Evolutionary conservation across 1,140 invertebrate species (phyloP).

Genomic region (Centruroides sculpturatus): DNA sequence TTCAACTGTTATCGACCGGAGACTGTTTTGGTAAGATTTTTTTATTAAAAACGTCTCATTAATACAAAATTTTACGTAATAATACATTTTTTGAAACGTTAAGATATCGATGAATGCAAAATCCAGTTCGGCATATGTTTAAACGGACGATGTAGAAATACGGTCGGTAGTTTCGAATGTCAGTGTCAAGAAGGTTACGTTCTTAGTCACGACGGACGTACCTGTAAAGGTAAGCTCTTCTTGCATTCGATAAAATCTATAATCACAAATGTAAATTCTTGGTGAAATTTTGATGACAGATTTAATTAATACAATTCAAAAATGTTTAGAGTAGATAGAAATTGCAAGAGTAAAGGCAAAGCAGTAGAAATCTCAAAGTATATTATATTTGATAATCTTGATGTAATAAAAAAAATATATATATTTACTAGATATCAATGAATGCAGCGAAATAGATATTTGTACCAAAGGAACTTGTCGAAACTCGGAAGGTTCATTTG

Average conservation of each 20-base stretch:
- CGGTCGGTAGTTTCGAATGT: conserved; percentile 65
- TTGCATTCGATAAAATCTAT: too few relatives aligned
- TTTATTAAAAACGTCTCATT: neutral
- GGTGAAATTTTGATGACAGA: too few relatives aligned
- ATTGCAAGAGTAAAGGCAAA: too few relatives aligned
- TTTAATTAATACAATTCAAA: too few relatives aligned
- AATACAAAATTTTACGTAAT: neutral
- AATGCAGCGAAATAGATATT: conserved; percentile 7
- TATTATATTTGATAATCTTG: too few relatives aligned
- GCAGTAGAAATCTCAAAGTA: too few relatives aligned
- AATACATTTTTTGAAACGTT: conserved; percentile 15
- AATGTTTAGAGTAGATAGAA: too few relatives aligned
- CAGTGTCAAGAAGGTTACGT: conserved; percentile 55
- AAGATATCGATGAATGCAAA: conserved; percentile 42
- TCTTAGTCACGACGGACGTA: conserved; percentile 50
- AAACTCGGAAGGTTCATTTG: conserved; percentile 73
- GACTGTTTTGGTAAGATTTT: conserved; percentile 56
- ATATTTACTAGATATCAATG: conserved; percentile 31
- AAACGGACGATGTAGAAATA: conserved; percentile 68
- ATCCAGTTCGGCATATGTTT: conserved; percentile 43
- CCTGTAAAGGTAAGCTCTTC: conserved; percentile 30
- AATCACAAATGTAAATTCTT: too few relatives aligned
- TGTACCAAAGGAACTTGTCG: conserved; percentile 53
- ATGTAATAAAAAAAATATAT: too few relatives aligned
- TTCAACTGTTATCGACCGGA: conserved; percentile 65